Conservation (phyloP, 2,113 vertebrate species). For the Triplophysa dalaica region DNA sequence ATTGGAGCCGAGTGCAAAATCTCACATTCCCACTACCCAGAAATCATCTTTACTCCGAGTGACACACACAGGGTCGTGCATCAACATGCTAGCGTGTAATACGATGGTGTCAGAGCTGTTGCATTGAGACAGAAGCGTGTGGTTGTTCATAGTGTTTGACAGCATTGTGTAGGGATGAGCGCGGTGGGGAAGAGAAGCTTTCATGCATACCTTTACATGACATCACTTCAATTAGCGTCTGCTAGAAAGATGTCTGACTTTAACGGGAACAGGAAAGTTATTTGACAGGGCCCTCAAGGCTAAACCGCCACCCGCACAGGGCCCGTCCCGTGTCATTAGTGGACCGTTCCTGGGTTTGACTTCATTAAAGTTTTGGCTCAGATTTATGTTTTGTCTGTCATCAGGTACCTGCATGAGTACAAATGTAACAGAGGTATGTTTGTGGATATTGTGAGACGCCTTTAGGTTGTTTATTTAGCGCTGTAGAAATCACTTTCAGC, state of each 20-base stretch:
- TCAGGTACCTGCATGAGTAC: conserved; percentile 39
- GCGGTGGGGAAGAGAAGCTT: background rate
- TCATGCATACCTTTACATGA: background rate
- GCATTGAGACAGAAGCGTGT: conserved; percentile 56
- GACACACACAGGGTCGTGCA: conserved; percentile 49
- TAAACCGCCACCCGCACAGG: conserved; percentile 60
- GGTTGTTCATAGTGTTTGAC: conserved; percentile 45
- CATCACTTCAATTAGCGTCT: conserved; percentile 13
- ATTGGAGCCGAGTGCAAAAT: conserved; percentile 38
- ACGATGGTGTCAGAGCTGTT: conserved; percentile 55
- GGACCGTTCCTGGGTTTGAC: conserved; percentile 53
- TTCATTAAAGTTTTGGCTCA: conserved; percentile 58
- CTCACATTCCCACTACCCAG: conserved; percentile 31
- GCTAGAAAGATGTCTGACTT: background rate
- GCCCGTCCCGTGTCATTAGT: conserved; percentile 61
- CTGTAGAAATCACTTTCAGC: too few relatives aligned
- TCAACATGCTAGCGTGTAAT: conserved; percentile 58
- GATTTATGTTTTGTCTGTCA: conserved; percentile 63
- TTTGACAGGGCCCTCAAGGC: conserved; percentile 54
- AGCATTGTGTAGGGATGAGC: too few relatives aligned
- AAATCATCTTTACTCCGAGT: conserved; percentile 48
- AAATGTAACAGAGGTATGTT: conserved; percentile 2
- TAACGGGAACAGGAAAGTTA: conserved; percentile 9
- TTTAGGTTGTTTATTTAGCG: conserved; percentile 1
- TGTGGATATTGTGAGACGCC: background rate